These are phyloP conservation scores for Nebria ingens DNA, from an alignment of 1,140 invertebrate species.

Conservation along the genomic window DNA sequence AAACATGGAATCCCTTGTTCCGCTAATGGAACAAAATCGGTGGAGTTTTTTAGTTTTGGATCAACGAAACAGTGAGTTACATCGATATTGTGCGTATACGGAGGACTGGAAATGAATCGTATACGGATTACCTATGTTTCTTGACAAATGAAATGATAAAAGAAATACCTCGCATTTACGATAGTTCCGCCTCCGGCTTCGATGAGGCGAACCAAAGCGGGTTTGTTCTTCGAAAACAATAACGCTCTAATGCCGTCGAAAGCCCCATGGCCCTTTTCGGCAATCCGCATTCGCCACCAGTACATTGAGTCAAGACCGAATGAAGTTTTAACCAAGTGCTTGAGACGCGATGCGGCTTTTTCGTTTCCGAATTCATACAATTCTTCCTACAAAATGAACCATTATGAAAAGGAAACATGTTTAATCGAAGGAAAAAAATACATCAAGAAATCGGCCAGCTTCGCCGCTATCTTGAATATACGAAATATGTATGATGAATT, in stretches of 20 bases:
- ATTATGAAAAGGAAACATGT: background rate
- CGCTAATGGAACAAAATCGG: conserved; percentile 23
- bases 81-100: conserved; percentile 24
- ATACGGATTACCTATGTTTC: no score
- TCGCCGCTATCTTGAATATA: conserved; percentile 60
- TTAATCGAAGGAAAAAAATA: conserved; percentile 32
- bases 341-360: conserved; percentile 38
- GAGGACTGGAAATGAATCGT: conserved; percentile 23
- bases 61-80: conserved; percentile 30
- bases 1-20: conserved; percentile 29
- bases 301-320: conserved; percentile 46
- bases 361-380: conserved; percentile 68
- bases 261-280: conserved; percentile 39
- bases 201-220: conserved; percentile 56
- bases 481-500: conserved; percentile 72
- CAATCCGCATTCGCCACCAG: conserved; percentile 49
- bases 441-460: conserved; percentile 54
- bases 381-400: conserved; percentile 49
- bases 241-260: conserved; percentile 59
- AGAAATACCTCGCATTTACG: conserved; percentile 35
- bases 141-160: background rate
- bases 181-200: conserved; percentile 60
- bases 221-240: conserved; percentile 51
- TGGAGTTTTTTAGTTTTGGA: conserved; percentile 17
- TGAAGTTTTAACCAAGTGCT: conserved; percentile 30